Evolutionary conservation across 2,888 invertebrate species (phyloP).

Genomic region (Arctia plantaginis): DNA sequence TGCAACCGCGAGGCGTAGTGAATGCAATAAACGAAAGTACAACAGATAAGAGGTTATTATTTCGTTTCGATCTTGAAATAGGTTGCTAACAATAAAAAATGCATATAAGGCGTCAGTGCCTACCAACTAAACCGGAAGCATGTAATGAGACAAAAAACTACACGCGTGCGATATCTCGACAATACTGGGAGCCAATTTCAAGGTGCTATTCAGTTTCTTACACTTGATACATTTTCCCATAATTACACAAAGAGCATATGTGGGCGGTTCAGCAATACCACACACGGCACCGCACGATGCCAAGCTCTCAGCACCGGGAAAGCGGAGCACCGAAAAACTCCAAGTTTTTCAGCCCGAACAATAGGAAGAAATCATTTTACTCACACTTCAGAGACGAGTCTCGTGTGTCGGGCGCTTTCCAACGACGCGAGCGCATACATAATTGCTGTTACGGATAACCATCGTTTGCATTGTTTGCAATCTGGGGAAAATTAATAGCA

Average conservation of each 20-base stretch:
- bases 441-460: conserved; percentile 78
- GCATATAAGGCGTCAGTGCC: conserved; percentile 31
- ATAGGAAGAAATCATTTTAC: conserved; percentile 82
- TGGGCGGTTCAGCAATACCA: conserved; percentile 14
- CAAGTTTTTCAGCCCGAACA: conserved; percentile 75
- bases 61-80: conserved; percentile 33
- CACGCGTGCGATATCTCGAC: conserved; percentile 50
- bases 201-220: conserved; percentile 60
- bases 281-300: neutral
- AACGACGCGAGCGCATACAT: conserved; percentile 69
- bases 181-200: conserved; percentile 64
- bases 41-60: conserved; percentile 47
- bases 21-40: conserved; percentile 67
- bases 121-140: conserved; percentile 50
- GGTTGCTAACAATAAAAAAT: conserved; percentile 30
- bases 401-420: conserved; percentile 77
- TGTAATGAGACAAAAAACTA: conserved; percentile 40
- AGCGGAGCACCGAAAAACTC: conserved; percentile 66
- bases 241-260: conserved; percentile 45
- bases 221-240: conserved; percentile 60
- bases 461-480: conserved; percentile 83
- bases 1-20: conserved; percentile 56
- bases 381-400: conserved; percentile 71
- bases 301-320: conserved; percentile 63
- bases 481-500: conserved; percentile 82